Conservation (phyloP, 2,888 invertebrate species). For the Agrilus mali region DNA sequence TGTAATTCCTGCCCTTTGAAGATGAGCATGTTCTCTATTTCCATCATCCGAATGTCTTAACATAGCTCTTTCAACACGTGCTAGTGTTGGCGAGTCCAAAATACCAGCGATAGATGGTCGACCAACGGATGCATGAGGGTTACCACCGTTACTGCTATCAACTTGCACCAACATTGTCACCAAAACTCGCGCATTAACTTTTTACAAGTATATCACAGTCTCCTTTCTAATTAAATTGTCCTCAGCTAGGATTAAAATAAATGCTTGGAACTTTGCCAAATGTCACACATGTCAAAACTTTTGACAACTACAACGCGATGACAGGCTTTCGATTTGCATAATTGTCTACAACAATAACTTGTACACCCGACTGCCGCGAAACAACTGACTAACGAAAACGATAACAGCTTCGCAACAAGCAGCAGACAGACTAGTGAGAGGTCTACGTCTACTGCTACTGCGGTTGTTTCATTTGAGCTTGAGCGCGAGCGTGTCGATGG, state of each 20-base stretch:
- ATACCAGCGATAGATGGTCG: slow-evolving; percentile 32
- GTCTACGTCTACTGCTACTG: too few relatives aligned
- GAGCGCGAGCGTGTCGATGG: too few relatives aligned
- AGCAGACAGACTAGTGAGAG: too few relatives aligned
- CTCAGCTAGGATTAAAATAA: too few relatives aligned
- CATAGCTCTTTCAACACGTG: slow-evolving; percentile 45
- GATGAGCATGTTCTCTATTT: slow-evolving; percentile 24
- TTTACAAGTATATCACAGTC: neutral
- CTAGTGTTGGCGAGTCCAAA: slow-evolving; percentile 46
- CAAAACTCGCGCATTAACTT: neutral
- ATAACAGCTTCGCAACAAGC: too few relatives aligned
- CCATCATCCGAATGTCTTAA: slow-evolving; percentile 38
- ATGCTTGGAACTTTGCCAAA: slow-evolving; percentile 4
- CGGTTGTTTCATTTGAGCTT: too few relatives aligned
- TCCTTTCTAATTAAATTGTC: too few relatives aligned
- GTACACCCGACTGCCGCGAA: too few relatives aligned
- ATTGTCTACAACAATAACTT: too few relatives aligned
- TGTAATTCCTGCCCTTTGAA: slow-evolving; percentile 26
- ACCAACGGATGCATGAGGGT: slow-evolving; percentile 13
- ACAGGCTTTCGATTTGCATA: too few relatives aligned
- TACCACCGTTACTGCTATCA: slow-evolving; percentile 10
- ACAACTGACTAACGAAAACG: too few relatives aligned
- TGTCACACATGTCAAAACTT: slow-evolving; percentile 10
- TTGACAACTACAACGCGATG: neutral
- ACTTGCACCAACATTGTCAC: slow-evolving; percentile 24